These are phyloP conservation scores for Dicaeum eximium DNA, from an alignment of 2,113 vertebrate genomes.

Conservation along the genomic window DNA sequence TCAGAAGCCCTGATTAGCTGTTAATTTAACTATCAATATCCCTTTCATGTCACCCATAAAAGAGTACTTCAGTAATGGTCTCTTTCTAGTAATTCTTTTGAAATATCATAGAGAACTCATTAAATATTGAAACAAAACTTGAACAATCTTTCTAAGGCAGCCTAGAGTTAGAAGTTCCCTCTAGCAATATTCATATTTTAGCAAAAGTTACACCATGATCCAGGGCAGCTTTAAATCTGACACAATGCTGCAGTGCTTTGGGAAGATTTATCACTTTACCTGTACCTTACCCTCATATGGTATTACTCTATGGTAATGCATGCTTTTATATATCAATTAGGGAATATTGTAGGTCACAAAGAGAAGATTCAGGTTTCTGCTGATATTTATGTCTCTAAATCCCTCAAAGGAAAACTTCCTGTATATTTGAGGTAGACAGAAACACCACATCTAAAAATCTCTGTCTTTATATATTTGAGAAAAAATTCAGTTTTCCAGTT, in stretches of 20 bases:
- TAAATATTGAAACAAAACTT: conserved; percentile 42
- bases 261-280: background rate
- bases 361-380: background rate
- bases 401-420: background rate
- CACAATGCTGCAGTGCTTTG: background rate
- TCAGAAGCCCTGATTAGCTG: conserved; percentile 50
- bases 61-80: conserved; percentile 15
- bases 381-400: background rate
- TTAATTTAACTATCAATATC: conserved; percentile 22
- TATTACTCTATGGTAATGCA: background rate
- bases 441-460: background rate
- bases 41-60: conserved; percentile 52
- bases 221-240: background rate
- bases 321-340: background rate
- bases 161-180: background rate
- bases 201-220: background rate
- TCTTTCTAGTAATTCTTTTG: conserved; percentile 38
- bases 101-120: conserved; percentile 29
- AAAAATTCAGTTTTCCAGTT: background rate
- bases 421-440: background rate
- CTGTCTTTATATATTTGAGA: background rate
- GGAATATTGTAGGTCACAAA: background rate
- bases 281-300: background rate
- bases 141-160: background rate
- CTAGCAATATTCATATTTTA: background rate